Percentiles rank a stretch among this genome's conserved stretches.
phyloP scores from a whole-genome alignment of 2,888 invertebrate species.

The Hypomecis atomaria region DNA sequence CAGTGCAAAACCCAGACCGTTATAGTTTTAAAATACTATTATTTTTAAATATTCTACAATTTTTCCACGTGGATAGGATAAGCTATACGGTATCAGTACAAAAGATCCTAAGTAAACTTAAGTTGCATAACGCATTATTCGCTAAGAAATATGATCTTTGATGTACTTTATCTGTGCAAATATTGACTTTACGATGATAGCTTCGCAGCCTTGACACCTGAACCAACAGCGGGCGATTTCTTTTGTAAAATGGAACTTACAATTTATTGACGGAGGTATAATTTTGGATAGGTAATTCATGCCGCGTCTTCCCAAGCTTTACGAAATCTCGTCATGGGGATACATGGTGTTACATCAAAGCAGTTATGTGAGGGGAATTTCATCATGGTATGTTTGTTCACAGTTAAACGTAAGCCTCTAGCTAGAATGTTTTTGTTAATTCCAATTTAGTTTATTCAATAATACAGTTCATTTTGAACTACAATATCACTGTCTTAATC shows the following conservation, averaged over 20 bases:
- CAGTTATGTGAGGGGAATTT: too few relatives aligned
- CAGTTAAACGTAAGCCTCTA: too few relatives aligned
- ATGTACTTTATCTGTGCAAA: conserved; percentile 61
- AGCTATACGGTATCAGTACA: conserved; percentile 36
- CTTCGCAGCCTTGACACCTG: conserved; percentile 69
- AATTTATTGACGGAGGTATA: conserved; percentile 10
- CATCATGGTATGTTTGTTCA: too few relatives aligned
- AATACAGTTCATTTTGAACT: too few relatives aligned
- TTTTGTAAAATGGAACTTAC: conserved; percentile 8
- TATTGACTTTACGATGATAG: conserved; percentile 72
- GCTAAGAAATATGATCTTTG: conserved; percentile 74
- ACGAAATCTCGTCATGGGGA: too few relatives aligned
- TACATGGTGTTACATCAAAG: too few relatives aligned
- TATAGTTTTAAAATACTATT: too few relatives aligned
- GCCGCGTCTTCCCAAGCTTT: too few relatives aligned
- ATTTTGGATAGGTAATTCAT: not conserved
- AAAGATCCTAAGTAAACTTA: conserved; percentile 70
- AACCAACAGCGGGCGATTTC: conserved; percentile 61
- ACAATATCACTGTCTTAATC: too few relatives aligned
- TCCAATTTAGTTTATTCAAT: too few relatives aligned
- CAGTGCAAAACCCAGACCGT: too few relatives aligned
- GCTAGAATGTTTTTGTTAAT: too few relatives aligned
- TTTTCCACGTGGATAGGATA: not conserved
- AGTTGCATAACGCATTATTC: conserved; percentile 72
- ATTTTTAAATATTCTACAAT: not conserved